Percentiles rank a stretch among this genome's conserved stretches.
These are phyloP conservation scores for Patella vulgata DNA, from an alignment of 1,140 invertebrate species.

Conservation along the genomic window DNA sequence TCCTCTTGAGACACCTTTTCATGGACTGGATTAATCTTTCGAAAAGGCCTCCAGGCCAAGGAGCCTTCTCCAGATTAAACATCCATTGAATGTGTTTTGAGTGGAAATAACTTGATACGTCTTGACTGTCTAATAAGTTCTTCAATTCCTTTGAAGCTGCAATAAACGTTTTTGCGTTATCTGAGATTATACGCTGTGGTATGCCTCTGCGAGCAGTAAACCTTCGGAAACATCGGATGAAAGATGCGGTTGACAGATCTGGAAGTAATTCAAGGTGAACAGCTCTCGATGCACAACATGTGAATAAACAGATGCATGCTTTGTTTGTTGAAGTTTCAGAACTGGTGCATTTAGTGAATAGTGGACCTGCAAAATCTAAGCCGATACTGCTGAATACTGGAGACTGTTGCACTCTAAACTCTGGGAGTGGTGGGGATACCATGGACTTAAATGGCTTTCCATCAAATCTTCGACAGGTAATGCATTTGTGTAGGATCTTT, in stretches of 20 bases:
- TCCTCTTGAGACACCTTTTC: neutral
- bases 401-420: no score
- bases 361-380: no score
- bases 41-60: slow-evolving; percentile 22
- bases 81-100: neutral
- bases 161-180: slow-evolving; percentile 17
- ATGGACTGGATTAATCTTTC: slow-evolving; percentile 1
- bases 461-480: no score
- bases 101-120: slow-evolving; percentile 1
- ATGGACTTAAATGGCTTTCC: no score
- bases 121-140: neutral
- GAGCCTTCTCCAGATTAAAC: slow-evolving; percentile 18
- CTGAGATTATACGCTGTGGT: slow-evolving; percentile 6
- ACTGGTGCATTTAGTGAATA: no score
- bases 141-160: slow-evolving; percentile 5
- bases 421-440: no score
- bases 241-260: slow-evolving; percentile 3
- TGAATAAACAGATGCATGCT: slow-evolving; percentile 20
- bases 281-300: slow-evolving; percentile 8
- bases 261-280: slow-evolving; percentile 14
- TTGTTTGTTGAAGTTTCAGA: slow-evolving; percentile 5
- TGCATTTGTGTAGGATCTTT: no score
- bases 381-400: no score
- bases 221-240: slow-evolving; percentile 13
- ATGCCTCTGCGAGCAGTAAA: slow-evolving; percentile 4